Evolutionary conservation across 2,797 vertebrate species (phyloP).

Genomic region (Sebastes oblongus): DNA sequence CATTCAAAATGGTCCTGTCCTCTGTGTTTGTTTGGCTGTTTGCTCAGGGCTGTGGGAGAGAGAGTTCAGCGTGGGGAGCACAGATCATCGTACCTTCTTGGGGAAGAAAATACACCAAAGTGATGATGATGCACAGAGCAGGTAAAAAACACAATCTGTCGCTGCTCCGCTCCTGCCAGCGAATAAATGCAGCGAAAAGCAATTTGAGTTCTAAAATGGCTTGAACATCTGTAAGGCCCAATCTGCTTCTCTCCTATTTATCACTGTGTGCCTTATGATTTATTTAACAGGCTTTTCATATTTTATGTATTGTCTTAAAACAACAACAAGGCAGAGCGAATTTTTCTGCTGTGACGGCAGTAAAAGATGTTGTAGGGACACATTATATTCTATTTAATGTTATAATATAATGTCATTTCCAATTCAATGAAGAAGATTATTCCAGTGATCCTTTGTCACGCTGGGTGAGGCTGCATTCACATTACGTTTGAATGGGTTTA

Average conservation of each 20-base stretch:
- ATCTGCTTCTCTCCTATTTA: conserved; percentile 53
- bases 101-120: conserved; percentile 79
- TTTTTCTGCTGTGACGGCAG: conserved; percentile 31
- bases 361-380: conserved; percentile 9
- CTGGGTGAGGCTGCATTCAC: background rate
- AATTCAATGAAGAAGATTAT: conserved; percentile 9
- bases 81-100: conserved; percentile 69
- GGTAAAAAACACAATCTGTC: conserved; percentile 53
- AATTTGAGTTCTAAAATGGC: conserved; percentile 34
- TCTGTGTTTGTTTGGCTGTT: conserved; percentile 22
- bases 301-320: conserved; percentile 62
- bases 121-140: conserved; percentile 78
- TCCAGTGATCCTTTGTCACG: background rate
- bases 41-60: conserved; percentile 76
- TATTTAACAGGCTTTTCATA: conserved; percentile 63
- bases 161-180: conserved; percentile 18
- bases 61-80: conserved; percentile 59
- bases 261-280: conserved; percentile 55
- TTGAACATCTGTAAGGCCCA: conserved; percentile 59
- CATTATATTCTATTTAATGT: conserved; percentile 17
- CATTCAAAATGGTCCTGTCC: conserved; percentile 8
- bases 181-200: conserved; percentile 39
- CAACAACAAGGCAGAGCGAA: conserved; percentile 32
- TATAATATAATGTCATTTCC: conserved; percentile 2
- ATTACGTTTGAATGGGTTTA: background rate